Conservation (phyloP, 2,888 invertebrate species). For the Brenthis ino region DNA sequence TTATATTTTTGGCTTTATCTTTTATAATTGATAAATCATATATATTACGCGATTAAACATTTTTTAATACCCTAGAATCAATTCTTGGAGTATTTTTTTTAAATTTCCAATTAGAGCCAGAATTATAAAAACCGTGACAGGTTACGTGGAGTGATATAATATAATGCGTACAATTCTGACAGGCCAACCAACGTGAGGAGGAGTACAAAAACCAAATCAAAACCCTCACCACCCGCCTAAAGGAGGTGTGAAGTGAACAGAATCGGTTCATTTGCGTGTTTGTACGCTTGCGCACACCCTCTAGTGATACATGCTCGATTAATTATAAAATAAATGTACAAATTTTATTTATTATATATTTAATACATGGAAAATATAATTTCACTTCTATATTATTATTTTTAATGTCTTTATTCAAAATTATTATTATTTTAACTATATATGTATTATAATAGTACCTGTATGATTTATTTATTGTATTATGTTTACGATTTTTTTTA, state of each 20-base stretch:
- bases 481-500: constrained; percentile 29
- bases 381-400: not conserved
- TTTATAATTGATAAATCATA: not conserved
- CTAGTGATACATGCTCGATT: constrained; percentile 50
- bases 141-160: constrained; percentile 40
- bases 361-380: not conserved
- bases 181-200: constrained; percentile 99
- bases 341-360: too few species aligned
- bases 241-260: constrained; percentile 92
- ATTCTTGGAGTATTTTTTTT: not conserved
- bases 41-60: too few species aligned
- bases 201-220: constrained; percentile 99
- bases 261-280: constrained; percentile 63
- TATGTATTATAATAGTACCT: too few species aligned
- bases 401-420: too few species aligned
- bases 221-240: constrained; percentile 98
- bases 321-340: constrained; percentile 23
- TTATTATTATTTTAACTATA: too few species aligned
- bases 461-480: not conserved
- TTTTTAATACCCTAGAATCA: too few species aligned
- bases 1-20: constrained; percentile 9
- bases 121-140: not conserved
- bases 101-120: not conserved
- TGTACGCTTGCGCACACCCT: constrained; percentile 66
- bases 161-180: constrained; percentile 60